These are phyloP conservation scores for Uloborus plumipes DNA, from an alignment of 2,888 invertebrate genomes.

Conservation along the genomic window DNA sequence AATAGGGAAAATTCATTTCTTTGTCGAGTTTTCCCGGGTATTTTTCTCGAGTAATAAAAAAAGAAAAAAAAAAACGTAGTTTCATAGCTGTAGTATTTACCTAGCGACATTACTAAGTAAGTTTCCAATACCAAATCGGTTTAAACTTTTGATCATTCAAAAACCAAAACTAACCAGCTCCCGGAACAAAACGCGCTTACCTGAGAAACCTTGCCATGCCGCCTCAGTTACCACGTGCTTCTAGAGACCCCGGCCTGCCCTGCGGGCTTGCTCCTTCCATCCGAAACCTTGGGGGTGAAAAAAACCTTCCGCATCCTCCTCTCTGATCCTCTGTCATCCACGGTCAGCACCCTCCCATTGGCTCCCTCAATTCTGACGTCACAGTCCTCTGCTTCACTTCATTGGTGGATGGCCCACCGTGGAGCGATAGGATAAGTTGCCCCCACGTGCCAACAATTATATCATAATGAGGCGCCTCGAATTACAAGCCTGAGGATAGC, in stretches of 20 bases:
- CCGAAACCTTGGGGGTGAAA: too few relatives aligned
- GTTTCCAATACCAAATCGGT: too few relatives aligned
- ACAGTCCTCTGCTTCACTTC: background rate
- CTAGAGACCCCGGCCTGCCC: constrained; percentile 11
- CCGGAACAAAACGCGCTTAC: too few relatives aligned
- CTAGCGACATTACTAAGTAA: too few relatives aligned
- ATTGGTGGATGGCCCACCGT: constrained; percentile 32
- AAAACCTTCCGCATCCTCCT: constrained; percentile 1
- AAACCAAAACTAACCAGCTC: too few relatives aligned
- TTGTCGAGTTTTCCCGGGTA: too few relatives aligned
- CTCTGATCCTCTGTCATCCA: constrained; percentile 11
- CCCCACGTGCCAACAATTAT: constrained; percentile 59
- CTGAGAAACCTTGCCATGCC: too few relatives aligned
- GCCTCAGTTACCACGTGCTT: constrained; percentile 32
- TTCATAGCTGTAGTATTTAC: too few relatives aligned
- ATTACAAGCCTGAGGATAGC: constrained; percentile 16
- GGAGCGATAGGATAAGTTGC: constrained; percentile 17
- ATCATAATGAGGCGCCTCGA: constrained; percentile 44
- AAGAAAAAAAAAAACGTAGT: too few relatives aligned
- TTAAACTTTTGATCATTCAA: too few relatives aligned
- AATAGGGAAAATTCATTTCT: too few relatives aligned
- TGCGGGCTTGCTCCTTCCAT: constrained; percentile 7
- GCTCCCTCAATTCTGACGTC: constrained; percentile 27
- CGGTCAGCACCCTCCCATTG: constrained; percentile 23
- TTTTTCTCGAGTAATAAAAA: too few relatives aligned